phyloP scores from a whole-genome alignment of 2,797 vertebrate species.

The Melanotaenia nigrans region DNA sequence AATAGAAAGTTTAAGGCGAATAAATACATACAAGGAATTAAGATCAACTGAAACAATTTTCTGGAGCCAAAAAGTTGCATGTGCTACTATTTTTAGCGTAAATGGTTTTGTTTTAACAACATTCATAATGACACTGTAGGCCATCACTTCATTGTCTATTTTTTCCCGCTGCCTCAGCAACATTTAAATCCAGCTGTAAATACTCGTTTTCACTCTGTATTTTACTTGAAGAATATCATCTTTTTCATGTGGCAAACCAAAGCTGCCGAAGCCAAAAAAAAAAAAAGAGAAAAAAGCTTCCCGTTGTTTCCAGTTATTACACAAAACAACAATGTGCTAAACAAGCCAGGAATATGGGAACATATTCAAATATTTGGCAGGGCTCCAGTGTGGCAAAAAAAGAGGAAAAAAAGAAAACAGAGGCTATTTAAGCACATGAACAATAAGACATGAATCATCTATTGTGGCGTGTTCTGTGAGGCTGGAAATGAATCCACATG shows the following conservation, averaged over 20 bases:
- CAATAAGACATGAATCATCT: constrained; percentile 80
- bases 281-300: constrained; percentile 7
- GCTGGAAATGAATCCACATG: constrained; percentile 47
- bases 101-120: constrained; percentile 8
- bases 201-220: constrained; percentile 36
- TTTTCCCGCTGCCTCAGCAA: constrained; percentile 18
- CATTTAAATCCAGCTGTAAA: constrained; percentile 34
- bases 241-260: constrained; percentile 42
- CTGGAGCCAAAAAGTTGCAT: not conserved
- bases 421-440: constrained; percentile 62
- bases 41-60: not conserved
- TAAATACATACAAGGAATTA: not conserved
- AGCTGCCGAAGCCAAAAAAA: constrained; percentile 23
- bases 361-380: constrained; percentile 67
- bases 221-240: constrained; percentile 51
- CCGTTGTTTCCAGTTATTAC: constrained; percentile 40
- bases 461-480: constrained; percentile 59
- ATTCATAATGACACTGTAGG: constrained; percentile 13
- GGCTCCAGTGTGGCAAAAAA: constrained; percentile 45
- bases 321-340: constrained; percentile 54
- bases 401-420: constrained; percentile 26
- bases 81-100: not conserved
- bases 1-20: not conserved
- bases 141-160: constrained; percentile 19
- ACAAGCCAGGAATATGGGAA: constrained; percentile 45